These are phyloP conservation scores for Drosophila macrothrix DNA, from an alignment of 2,888 invertebrate species.

Conservation along the genomic window DNA sequence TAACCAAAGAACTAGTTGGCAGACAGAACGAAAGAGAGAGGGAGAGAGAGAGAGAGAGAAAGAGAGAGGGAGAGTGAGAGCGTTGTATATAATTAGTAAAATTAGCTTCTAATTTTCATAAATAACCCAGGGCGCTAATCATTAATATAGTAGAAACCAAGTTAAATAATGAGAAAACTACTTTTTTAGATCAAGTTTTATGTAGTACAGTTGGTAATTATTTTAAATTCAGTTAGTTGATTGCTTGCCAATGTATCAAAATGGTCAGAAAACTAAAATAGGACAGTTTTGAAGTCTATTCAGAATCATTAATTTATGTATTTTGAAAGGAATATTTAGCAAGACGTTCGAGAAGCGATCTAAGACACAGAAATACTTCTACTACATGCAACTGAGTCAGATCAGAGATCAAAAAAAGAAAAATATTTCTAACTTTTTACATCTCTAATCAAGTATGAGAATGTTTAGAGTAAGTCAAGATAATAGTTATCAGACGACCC, in stretches of 20 bases:
- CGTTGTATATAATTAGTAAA: conserved; percentile 4
- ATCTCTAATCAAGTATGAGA: neutral
- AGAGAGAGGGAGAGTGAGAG: neutral
- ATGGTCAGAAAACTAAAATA: neutral
- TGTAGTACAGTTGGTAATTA: neutral
- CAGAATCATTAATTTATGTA: neutral
- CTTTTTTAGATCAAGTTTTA: neutral
- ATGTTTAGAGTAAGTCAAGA: neutral
- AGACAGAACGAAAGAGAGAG: neutral
- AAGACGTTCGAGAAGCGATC: neutral
- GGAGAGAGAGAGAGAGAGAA: neutral
- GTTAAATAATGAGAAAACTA: neutral
- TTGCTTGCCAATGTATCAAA: neutral
- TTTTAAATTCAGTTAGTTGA: neutral
- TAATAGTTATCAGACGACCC: neutral
- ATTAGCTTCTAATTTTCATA: neutral
- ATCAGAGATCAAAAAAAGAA: neutral
- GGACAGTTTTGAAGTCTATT: neutral
- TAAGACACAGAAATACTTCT: neutral
- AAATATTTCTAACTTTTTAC: neutral
- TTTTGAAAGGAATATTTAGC: neutral
- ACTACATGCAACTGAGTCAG: neutral
- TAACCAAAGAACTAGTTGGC: conserved; percentile 12
- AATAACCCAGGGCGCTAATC: neutral
- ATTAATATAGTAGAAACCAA: neutral